Evolutionary conservation across 1,140 invertebrate genomes (phyloP), one percentile per base, ranked within the genome.

Genomic region (Carposina sasakii): DNA sequence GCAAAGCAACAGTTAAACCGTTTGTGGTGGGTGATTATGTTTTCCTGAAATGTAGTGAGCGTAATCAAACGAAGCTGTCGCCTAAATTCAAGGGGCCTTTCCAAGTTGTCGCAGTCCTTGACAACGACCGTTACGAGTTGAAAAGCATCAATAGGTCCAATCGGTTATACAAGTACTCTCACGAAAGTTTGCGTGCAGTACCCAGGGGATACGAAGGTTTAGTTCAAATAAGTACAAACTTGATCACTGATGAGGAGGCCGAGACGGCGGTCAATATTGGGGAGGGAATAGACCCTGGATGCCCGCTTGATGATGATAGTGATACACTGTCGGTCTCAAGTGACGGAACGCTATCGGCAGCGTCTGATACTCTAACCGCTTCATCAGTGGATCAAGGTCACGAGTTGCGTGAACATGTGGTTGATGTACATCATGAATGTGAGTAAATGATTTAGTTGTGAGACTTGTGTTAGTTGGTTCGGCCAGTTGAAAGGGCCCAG

Each of bases 61-160:
- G 63, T 0, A 55, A 57, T 17, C 47, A 62, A 23, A 57, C 51
- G 1, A 62, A 63, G 36, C 26, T 60, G 10, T 41, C 52, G 36
- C 52, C 26, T 28, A 65, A 63, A 26, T 68, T 59, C 49, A 58
- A 30, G 16, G 61, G 54, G 16, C 58, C 61, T 10, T 67, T 52
- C 33, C 31, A 52, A 33, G 63, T 67, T 17, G 37, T 26, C 1
- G n/a, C 12, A n/a, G 52, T 67, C 5, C 20, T 67, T 28, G 31
- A 61, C 8, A 59, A 67, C 45, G 60, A 61, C 28, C 48, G 64
- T 9, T 61, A 67, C 21, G 64, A 61, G 31, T 24, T 61, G 2
- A 47, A 46, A 52, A 51, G 28, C 15, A 15, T 59, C 19, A 15
- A 12, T 36, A 31, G 43, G 17, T 57, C 49, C 15, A 10, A 54